A percentile compares a stretch with the other conserved stretches of the same genome.
phyloP scores from a whole-genome alignment of 2,113 vertebrate species.

The Strigops habroptila region DNA sequence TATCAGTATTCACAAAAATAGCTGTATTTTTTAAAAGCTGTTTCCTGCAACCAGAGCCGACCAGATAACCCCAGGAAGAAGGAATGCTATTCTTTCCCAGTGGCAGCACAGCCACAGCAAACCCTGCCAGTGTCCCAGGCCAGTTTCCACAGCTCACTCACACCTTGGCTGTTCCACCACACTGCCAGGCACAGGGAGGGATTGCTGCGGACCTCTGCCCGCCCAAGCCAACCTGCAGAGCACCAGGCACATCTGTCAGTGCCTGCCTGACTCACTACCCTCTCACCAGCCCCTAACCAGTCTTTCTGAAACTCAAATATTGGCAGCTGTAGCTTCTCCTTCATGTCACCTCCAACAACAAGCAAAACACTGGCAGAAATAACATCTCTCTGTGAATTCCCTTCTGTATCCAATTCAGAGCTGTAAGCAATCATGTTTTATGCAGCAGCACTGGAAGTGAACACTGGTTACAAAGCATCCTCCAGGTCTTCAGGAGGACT shows the following conservation, averaged over 20 bases:
- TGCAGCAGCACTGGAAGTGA: not conserved
- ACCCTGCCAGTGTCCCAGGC: not conserved
- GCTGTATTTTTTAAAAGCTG: not conserved
- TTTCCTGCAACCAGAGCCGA: not conserved
- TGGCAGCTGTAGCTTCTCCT: not conserved
- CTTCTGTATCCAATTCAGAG: not conserved
- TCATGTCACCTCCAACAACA: not conserved
- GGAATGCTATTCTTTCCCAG: not conserved
- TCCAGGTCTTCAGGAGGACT: not conserved
- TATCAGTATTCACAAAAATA: not conserved
- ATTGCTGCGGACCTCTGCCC: not conserved
- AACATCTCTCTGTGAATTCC: not conserved
- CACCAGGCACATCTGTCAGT: not conserved
- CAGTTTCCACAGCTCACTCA: not conserved
- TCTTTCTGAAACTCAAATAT: not conserved
- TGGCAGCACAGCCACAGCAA: not conserved
- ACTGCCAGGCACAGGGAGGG: rapidly evolving
- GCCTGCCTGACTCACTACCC: not conserved
- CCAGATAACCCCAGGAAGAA: not conserved
- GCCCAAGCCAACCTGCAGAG: no score
- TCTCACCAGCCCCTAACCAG: no score
- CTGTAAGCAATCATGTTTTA: not conserved
- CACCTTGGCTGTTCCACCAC: not conserved
- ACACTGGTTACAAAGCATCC: not conserved
- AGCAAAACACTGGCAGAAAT: not conserved